Evolutionary conservation across 2,113 vertebrate genomes (phyloP).

Genomic region (Scopus umbretta): DNA sequence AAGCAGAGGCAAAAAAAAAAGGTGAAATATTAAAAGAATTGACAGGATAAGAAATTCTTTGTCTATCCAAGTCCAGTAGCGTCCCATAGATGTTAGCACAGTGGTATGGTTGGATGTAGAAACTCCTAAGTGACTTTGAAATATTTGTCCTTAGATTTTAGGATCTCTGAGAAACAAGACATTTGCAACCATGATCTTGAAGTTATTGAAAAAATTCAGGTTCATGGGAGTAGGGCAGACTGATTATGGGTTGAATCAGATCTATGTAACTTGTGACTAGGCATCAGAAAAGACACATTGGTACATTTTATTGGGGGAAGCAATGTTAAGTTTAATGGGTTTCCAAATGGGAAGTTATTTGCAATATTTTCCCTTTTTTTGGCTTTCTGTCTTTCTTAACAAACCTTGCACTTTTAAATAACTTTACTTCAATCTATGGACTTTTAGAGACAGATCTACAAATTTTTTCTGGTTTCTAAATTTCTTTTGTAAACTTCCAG

Average conservation of each 20-base stretch:
- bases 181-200: neutral
- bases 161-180: neutral
- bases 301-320: neutral
- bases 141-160: neutral
- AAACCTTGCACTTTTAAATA: neutral
- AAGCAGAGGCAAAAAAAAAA: accelerated
- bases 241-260: neutral
- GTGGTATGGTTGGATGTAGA: neutral
- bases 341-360: neutral
- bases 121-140: neutral
- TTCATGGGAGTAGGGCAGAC: neutral
- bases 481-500: neutral
- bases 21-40: neutral
- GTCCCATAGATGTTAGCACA: neutral
- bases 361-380: neutral
- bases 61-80: neutral
- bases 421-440: neutral
- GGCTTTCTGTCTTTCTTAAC: neutral
- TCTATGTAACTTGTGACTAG: neutral
- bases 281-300: neutral
- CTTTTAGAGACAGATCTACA: neutral
- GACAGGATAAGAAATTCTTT: neutral
- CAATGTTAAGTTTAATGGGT: neutral
- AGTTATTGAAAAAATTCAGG: neutral
- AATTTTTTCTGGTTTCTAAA: neutral